Evolutionary conservation across 2,888 invertebrate species (phyloP).

Genomic region (Cactoblastis cactorum): DNA sequence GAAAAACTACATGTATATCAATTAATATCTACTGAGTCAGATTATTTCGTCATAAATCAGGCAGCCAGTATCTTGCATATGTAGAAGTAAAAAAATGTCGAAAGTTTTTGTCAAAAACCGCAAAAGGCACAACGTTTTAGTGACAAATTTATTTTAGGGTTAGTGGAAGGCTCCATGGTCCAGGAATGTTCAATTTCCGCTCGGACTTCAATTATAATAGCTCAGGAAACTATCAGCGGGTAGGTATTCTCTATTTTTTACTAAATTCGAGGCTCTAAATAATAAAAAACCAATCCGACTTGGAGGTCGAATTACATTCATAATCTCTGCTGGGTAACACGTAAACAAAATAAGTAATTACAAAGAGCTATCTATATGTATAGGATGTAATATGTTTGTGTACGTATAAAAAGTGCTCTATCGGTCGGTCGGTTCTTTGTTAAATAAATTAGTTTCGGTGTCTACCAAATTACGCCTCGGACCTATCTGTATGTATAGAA

Average conservation of each 20-base stretch:
- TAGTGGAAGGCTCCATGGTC: background rate
- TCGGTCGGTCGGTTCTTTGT: conserved; percentile 76
- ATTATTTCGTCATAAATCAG: too few species aligned
- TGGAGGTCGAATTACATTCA: conserved; percentile 19
- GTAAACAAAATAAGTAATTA: conserved; percentile 50
- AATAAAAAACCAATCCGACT: conserved; percentile 7
- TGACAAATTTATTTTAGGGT: background rate
- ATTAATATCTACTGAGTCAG: too few species aligned
- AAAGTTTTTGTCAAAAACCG: background rate
- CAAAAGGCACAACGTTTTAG: background rate
- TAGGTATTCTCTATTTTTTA: conserved; percentile 4
- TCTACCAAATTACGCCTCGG: conserved; percentile 80
- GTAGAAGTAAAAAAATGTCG: background rate
- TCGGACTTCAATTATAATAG: conserved; percentile 32
- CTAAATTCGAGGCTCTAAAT: background rate
- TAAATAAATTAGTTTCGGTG: conserved; percentile 81
- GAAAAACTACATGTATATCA: too few species aligned
- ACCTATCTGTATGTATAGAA: conserved; percentile 72
- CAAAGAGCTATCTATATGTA: conserved; percentile 31
- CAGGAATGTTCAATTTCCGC: conserved; percentile 67
- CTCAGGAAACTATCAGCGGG: conserved; percentile 31
- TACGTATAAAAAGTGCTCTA: conserved; percentile 73
- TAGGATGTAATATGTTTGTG: conserved; percentile 67
- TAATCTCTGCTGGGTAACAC: conserved; percentile 36
- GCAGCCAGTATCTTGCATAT: too few species aligned